These are phyloP conservation scores for Schizotus pectinicornis DNA, from an alignment of 2,888 invertebrate species.

Conservation along the genomic window DNA sequence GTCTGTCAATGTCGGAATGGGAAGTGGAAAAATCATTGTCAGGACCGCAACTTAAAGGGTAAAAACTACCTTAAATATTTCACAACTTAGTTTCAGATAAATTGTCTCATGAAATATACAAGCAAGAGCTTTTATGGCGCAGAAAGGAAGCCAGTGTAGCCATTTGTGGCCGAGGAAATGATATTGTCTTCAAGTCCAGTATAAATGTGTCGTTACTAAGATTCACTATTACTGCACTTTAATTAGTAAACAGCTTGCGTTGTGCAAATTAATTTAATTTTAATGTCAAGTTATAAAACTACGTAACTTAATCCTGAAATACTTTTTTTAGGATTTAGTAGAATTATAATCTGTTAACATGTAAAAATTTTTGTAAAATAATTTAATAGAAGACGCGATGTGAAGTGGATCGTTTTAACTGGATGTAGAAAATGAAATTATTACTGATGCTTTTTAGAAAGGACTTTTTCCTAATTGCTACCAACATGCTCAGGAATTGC, in stretches of 20 bases:
- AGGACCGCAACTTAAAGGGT: conserved; percentile 40
- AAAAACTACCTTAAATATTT: conserved; percentile 49
- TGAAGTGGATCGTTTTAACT: conserved; percentile 32
- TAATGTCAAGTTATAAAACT: conserved; percentile 32
- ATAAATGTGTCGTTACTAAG: conserved; percentile 13
- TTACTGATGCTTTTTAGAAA: conserved; percentile 36
- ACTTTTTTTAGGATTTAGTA: conserved; percentile 31
- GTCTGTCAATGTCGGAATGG: conserved; percentile 34
- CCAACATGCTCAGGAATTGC: conserved; percentile 21
- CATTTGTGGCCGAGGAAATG: conserved; percentile 31
- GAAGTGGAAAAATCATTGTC: conserved; percentile 43
- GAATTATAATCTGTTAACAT: conserved; percentile 25
- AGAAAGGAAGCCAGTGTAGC: conserved; percentile 33
- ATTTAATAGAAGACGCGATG: conserved; percentile 18
- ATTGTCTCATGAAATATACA: conserved; percentile 50
- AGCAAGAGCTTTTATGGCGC: conserved; percentile 41
- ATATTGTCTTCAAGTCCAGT: conserved; percentile 25
- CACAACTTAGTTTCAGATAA: conserved; percentile 49
- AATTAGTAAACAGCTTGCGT: neutral
- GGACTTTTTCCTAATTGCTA: conserved; percentile 25
- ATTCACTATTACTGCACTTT: conserved; percentile 3
- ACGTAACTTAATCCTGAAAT: no score
- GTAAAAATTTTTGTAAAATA: conserved; percentile 32
- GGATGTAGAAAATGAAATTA: conserved; percentile 37
- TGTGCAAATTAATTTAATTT: no score